Evolutionary conservation across 2,888 invertebrate genomes (phyloP).

Genomic region (Lapara coniferarum): DNA sequence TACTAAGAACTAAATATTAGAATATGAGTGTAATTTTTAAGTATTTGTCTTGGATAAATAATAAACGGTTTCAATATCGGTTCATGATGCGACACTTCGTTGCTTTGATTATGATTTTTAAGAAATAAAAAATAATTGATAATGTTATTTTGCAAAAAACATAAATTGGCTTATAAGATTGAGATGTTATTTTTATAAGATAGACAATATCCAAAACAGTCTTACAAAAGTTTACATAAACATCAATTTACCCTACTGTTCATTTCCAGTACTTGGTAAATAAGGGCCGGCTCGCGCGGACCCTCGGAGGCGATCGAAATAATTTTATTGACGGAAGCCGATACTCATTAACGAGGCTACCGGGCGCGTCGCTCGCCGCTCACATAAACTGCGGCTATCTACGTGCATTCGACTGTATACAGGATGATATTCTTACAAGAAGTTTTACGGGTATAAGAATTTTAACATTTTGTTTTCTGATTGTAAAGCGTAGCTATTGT

Average conservation of each 20-base stretch:
- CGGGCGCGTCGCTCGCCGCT: slow-evolving; percentile 55
- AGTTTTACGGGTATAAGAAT: neutral
- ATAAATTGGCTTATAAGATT: no score
- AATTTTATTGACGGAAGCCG: slow-evolving; percentile 68
- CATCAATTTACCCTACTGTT: slow-evolving; percentile 19
- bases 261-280: neutral
- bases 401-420: slow-evolving; percentile 33
- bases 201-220: neutral
- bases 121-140: no score
- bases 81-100: no score
- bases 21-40: no score
- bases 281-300: slow-evolving; percentile 34
- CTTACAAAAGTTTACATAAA: neutral
- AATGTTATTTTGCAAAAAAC: no score
- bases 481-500: no score
- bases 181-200: no score
- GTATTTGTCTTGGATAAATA: no score
- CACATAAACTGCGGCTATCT: slow-evolving; percentile 52
- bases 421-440: slow-evolving; percentile 29
- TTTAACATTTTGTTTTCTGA: no score
- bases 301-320: slow-evolving; percentile 40
- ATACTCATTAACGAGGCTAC: slow-evolving; percentile 71
- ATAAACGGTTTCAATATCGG: no score
- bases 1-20: no score
- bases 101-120: no score